phyloP scores from a whole-genome alignment of 2,888 invertebrate genomes.

The Tinea pellionella region DNA sequence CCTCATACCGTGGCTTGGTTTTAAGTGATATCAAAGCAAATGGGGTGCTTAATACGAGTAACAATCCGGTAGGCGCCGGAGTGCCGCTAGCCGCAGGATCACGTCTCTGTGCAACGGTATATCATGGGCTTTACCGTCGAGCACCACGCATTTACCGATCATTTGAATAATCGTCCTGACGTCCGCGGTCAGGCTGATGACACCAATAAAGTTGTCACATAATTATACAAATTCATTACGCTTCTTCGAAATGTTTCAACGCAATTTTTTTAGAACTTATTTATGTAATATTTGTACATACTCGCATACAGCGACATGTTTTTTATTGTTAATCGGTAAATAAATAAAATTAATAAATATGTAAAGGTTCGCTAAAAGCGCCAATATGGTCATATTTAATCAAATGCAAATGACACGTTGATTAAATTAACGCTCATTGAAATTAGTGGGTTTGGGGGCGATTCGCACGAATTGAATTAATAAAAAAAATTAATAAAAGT shows the following conservation, averaged over 20 bases:
- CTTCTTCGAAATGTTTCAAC: no score
- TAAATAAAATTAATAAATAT: neutral
- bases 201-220: neutral
- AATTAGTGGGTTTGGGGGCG: no score
- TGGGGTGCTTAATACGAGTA: slow-evolving; percentile 4
- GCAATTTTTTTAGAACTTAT: no score
- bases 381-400: neutral
- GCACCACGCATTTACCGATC: slow-evolving; percentile 26
- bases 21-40: slow-evolving; percentile 8
- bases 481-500: no score
- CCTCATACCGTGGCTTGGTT: neutral
- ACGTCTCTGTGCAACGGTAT: slow-evolving; percentile 54
- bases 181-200: slow-evolving; percentile 18
- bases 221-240: neutral
- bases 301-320: no score
- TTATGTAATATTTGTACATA: no score
- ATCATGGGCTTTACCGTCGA: slow-evolving; percentile 21
- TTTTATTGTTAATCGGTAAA: no score
- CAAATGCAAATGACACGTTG: neutral
- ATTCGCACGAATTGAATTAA: no score
- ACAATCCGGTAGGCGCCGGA: slow-evolving; percentile 5
- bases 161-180: slow-evolving; percentile 52
- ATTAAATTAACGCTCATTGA: slow-evolving; percentile 4
- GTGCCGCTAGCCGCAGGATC: slow-evolving; percentile 38
- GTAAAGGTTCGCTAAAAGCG: neutral